Evolutionary conservation across 2,113 vertebrate species (phyloP).

Genomic region (Strix uralensis): DNA sequence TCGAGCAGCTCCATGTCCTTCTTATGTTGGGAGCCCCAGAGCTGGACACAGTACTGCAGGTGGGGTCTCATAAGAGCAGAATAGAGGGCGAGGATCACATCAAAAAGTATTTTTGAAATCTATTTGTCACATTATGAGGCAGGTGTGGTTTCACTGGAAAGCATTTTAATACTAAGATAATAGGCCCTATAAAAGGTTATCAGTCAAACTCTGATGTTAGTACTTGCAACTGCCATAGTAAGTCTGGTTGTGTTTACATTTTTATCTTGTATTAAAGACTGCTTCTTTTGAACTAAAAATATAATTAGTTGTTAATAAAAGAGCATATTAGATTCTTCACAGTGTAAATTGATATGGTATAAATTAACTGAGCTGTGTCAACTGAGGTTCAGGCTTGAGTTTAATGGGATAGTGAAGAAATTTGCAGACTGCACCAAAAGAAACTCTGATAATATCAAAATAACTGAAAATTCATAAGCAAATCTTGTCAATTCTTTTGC

Average conservation of each 20-base stretch:
- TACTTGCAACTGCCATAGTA: background rate
- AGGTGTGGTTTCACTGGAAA: background rate
- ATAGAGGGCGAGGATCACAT: background rate
- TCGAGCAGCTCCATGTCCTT: background rate
- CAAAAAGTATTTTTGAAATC: background rate
- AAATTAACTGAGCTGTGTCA: constrained; percentile 6
- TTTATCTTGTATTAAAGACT: background rate
- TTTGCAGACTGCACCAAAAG: constrained; percentile 26
- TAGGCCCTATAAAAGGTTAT: background rate
- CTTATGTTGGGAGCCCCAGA: background rate
- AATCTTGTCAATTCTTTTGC: background rate
- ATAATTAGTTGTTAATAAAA: constrained; percentile 44
- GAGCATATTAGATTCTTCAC: constrained; percentile 28
- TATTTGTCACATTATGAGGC: background rate
- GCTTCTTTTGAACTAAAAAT: constrained; percentile 39
- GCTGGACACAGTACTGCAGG: background rate
- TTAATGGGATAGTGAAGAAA: constrained; percentile 4
- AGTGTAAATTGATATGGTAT: background rate
- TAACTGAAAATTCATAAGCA: background rate
- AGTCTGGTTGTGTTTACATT: background rate
- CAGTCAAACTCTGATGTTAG: background rate
- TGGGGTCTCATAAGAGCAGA: rapidly evolving
- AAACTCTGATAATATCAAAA: background rate
- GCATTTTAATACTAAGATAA: background rate
- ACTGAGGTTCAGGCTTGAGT: background rate